These are phyloP conservation scores for Hystrix cristata DNA, from an alignment of 2,113 vertebrate genomes.

Conservation along the genomic window DNA sequence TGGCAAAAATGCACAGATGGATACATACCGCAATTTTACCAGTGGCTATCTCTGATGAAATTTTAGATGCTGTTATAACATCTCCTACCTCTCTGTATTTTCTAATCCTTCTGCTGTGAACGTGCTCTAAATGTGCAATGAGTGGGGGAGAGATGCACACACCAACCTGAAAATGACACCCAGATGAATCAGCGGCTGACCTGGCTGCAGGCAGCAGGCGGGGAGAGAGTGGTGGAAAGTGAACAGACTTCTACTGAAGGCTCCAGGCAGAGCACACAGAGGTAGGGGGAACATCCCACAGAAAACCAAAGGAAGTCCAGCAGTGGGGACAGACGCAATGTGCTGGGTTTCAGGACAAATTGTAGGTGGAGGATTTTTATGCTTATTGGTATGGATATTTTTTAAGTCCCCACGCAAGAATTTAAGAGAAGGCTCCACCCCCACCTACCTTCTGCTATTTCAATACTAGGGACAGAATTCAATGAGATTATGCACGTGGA, in stretches of 20 bases:
- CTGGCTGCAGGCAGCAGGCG: neutral
- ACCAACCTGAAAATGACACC: neutral
- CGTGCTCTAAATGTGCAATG: neutral
- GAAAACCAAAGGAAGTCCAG: neutral
- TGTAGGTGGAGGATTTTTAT: constrained; percentile 44
- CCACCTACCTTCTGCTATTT: constrained; percentile 54
- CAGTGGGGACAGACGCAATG: neutral
- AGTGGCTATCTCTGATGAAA: neutral
- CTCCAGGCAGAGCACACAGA: neutral
- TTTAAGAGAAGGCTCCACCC: neutral
- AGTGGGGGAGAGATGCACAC: neutral
- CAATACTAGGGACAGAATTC: constrained; percentile 53
- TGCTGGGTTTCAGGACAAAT: neutral
- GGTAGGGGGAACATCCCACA: neutral
- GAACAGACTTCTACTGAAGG: neutral
- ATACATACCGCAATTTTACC: neutral
- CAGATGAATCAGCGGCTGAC: constrained; percentile 23
- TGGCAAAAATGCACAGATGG: neutral
- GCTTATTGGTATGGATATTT: neutral
- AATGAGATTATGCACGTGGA: constrained; percentile 62
- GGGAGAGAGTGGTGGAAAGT: neutral
- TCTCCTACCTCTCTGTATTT: constrained; percentile 31
- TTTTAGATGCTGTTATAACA: constrained; percentile 1
- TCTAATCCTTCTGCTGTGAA: constrained; percentile 26
- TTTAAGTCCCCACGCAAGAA: constrained; percentile 55